Evolutionary conservation across 2,888 invertebrate species (phyloP).

Genomic region (Cheilosia scutellata): DNA sequence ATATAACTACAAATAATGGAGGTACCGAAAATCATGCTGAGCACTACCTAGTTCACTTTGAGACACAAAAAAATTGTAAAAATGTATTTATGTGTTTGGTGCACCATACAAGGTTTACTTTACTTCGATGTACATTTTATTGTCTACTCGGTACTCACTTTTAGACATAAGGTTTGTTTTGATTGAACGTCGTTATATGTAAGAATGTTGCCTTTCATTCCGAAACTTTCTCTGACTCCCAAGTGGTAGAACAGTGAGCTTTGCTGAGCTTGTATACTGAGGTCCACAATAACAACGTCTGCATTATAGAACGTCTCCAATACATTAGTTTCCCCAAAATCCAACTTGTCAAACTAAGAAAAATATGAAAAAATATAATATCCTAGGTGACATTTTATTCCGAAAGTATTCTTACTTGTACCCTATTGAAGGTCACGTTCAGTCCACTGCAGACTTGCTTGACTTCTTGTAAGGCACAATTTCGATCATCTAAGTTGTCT

Average conservation of each 20-base stretch:
- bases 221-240: conserved; percentile 98
- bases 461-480: conserved; percentile 93
- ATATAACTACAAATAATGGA: too few species aligned
- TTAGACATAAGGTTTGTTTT: conserved; percentile 93
- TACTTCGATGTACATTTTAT: too few species aligned
- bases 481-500: conserved; percentile 90
- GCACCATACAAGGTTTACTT: too few species aligned
- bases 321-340: conserved; percentile 98
- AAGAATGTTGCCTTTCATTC: conserved; percentile 97
- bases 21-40: too few species aligned
- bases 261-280: conserved; percentile 96
- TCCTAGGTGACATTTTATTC: neutral
- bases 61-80: too few species aligned
- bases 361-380: conserved; percentile 79
- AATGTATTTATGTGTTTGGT: too few species aligned
- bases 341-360: conserved; percentile 95
- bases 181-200: conserved; percentile 95
- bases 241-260: conserved; percentile 97
- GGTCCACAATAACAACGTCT: conserved; percentile 97
- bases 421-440: conserved; percentile 92
- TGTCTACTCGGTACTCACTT: conserved; percentile 86
- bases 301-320: conserved; percentile 99
- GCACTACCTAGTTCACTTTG: too few species aligned
- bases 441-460: conserved; percentile 91
- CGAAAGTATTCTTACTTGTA: conserved; percentile 87